Evolutionary conservation across 1,140 invertebrate genomes (phyloP), one percentile per base, ranked within the genome.

Genomic region (Drosophila rufa): DNA sequence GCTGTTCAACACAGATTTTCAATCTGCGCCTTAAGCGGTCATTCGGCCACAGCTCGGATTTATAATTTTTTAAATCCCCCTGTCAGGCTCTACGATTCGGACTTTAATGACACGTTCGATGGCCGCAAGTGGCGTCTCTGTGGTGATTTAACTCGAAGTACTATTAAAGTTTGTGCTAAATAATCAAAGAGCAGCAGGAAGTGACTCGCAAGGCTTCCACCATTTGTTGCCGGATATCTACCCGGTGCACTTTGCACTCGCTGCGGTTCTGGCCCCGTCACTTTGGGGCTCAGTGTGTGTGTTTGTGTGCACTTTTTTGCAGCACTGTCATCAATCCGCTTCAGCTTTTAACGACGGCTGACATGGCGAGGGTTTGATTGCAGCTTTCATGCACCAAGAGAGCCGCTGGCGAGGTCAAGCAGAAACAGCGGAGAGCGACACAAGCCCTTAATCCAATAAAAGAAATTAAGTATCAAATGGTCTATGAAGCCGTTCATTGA

Each of bases 391-490:
- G 67, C 69, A 71, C 64, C 61, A 11, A 36, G 46, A 25, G 61
- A 58, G 40, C 46, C 19, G 36, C 27, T 17, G 38, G 47, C 43
- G 58, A 73, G 82, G 79, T 70, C 60, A 79, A 69, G 51, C 69
- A 36, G 64, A 71, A 64, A 58, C 19, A n/a, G 48, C 65, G 38
- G 56, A 62, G 60, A 14, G 17, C 36, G 45, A 22, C 5, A 11
- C 45, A 77, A 67, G 67, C 75, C 50, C 65, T 80, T 82, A 90
- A 90, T 90, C 86, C 87, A 90, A 90, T 90, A 87, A 90, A 91
- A 68, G 73, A 91, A 91, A 90, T 86, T 82, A 86, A 75, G 82
- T 86, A 86, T 80, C 79, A 86, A 90, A 76, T 77, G 71, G 71
- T 69, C 69, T 73, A 81, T 64, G 85, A 90, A 90, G 79, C 85